phyloP scores from a whole-genome alignment of 92 coral and sea anemone species.

The Epizoanthus rinbou region DNA sequence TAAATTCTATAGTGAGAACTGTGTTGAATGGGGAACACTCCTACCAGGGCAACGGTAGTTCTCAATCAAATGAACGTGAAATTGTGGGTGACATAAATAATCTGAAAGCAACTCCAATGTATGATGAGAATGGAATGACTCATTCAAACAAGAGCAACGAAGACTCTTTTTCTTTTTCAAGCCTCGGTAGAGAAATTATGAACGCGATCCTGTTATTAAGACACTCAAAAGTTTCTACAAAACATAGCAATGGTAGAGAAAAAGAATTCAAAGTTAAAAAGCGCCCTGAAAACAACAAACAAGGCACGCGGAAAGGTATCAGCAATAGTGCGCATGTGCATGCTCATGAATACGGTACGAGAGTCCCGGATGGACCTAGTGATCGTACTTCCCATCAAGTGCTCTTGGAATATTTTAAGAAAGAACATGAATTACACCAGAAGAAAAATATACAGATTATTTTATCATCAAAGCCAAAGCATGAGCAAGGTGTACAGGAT shows the following conservation, averaged over 20 bases:
- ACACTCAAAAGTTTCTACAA: neutral
- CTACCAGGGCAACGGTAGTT: neutral
- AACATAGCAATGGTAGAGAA: neutral
- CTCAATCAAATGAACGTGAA: neutral
- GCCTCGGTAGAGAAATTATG: neutral
- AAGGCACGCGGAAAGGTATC: neutral
- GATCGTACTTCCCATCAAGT: slow-evolving; percentile 56
- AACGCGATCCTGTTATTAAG: neutral
- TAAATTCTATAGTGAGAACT: neutral
- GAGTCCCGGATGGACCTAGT: neutral
- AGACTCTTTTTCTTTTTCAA: neutral
- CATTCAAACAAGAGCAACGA: neutral
- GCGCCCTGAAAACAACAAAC: neutral
- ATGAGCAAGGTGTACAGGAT: neutral
- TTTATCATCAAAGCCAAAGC: neutral
- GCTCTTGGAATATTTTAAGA: slow-evolving; percentile 70
- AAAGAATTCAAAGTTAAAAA: neutral
- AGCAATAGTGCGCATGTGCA: neutral
- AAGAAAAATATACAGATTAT: neutral
- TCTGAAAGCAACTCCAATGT: neutral
- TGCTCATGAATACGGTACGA: neutral
- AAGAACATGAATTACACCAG: slow-evolving; percentile 48
- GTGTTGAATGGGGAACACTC: neutral
- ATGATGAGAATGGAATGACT: neutral
- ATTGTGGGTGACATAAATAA: neutral